Percentiles rank a stretch among this genome's conserved stretches.
Conservation (phyloP, 1,140 invertebrate species). For the Drosophila guanche region DNA sequence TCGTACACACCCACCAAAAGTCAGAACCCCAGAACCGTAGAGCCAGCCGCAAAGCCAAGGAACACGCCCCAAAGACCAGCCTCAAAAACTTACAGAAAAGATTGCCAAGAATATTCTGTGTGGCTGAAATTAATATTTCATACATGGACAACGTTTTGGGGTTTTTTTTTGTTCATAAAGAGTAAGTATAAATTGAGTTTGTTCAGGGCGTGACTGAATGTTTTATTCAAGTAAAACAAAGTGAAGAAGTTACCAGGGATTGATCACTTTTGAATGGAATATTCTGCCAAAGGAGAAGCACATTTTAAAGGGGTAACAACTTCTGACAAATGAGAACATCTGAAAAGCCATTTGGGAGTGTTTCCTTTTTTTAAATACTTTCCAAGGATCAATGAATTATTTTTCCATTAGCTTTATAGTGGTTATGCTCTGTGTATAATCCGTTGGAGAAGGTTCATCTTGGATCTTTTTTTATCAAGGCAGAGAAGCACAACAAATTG, state of each 20-base stretch:
- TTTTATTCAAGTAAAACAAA: constrained; percentile 8
- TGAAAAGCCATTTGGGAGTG: too few species aligned
- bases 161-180: background rate
- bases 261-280: too few species aligned
- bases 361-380: too few species aligned
- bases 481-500: constrained; percentile 32
- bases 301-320: too few species aligned
- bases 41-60: constrained; percentile 8
- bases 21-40: background rate
- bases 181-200: constrained; percentile 38
- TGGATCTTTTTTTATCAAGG: constrained; percentile 15
- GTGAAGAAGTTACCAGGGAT: constrained; percentile 6
- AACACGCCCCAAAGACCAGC: constrained; percentile 50
- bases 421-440: too few species aligned
- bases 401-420: too few species aligned
- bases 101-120: constrained; percentile 50
- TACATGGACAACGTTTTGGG: constrained; percentile 40
- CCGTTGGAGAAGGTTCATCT: too few species aligned
- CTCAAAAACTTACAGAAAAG: constrained; percentile 36
- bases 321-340: too few species aligned
- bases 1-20: constrained; percentile 69
- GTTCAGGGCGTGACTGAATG: constrained; percentile 44
- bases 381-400: too few species aligned
- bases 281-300: too few species aligned
- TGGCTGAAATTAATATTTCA: constrained; percentile 32